Conservation (phyloP, 2,113 vertebrate genomes). For the Pterocles burchelli region DNA sequence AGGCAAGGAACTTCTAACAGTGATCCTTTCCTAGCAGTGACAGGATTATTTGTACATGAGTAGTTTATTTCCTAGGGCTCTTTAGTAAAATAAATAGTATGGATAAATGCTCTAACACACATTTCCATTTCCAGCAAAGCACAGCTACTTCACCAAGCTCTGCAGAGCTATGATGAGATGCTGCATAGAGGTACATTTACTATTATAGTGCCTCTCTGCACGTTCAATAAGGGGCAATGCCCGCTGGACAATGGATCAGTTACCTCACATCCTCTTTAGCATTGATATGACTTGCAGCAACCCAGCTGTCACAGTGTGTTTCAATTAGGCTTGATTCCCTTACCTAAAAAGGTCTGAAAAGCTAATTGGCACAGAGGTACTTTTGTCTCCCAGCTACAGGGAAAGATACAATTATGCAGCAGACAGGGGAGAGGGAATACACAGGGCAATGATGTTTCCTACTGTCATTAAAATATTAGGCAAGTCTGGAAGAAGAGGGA, state of each 20-base stretch:
- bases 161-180: neutral
- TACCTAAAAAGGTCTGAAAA: constrained; percentile 45
- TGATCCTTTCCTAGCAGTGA: neutral
- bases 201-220: neutral
- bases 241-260: neutral
- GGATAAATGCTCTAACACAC: neutral
- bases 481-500: neutral
- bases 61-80: neutral
- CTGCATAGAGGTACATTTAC: neutral
- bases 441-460: neutral
- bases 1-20: neutral
- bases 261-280: constrained; percentile 1
- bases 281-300: neutral
- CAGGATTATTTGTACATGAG: neutral
- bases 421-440: constrained; percentile 11
- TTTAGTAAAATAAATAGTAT: neutral
- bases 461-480: constrained; percentile 6
- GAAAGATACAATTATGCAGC: constrained; percentile 21
- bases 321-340: constrained; percentile 57
- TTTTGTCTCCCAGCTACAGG: constrained; percentile 50
- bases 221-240: neutral
- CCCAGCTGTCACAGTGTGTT: constrained; percentile 1
- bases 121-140: neutral
- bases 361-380: constrained; percentile 34
- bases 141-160: neutral